Conservation (phyloP, 2,888 invertebrate species). For the Pachymerium ferrugineum region DNA sequence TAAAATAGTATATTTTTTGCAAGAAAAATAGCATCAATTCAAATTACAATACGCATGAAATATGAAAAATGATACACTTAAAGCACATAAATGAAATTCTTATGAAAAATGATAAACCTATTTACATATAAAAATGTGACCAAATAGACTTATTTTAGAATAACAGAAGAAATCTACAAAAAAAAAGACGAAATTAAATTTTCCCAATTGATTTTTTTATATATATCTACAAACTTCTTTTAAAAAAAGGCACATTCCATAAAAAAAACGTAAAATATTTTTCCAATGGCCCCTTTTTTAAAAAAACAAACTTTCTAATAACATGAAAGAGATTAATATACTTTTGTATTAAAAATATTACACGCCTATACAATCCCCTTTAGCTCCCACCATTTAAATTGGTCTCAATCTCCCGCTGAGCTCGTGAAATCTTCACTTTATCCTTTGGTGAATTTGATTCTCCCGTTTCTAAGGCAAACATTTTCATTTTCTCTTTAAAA, state of each 20-base stretch:
- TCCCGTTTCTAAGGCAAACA: constrained; percentile 96
- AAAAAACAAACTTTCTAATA: too few species aligned
- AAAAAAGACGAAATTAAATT: too few species aligned
- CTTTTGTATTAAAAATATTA: constrained; percentile 5
- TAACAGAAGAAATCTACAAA: not conserved
- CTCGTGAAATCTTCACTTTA: constrained; percentile 91
- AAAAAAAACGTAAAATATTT: too few species aligned
- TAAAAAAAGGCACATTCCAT: too few species aligned
- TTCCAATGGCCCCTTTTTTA: too few species aligned
- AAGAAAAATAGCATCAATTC: not conserved
- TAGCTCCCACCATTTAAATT: constrained; percentile 36
- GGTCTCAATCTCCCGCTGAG: constrained; percentile 86
- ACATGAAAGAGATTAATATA: not conserved
- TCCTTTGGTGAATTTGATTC: constrained; percentile 88
- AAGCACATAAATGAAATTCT: not conserved
- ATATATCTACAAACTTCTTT: too few species aligned
- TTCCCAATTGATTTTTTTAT: too few species aligned
- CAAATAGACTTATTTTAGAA: not conserved
- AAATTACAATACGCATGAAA: not conserved
- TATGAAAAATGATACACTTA: not conserved
- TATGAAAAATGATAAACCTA: not conserved
- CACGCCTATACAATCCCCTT: not conserved
- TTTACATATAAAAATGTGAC: not conserved
- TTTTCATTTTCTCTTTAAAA: constrained; percentile 98
- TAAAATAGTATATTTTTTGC: not conserved